Evolutionary conservation across 2,888 invertebrate species (phyloP), one percentile per base, ranked within the genome.

Genomic region (Ochropleura plecta): DNA sequence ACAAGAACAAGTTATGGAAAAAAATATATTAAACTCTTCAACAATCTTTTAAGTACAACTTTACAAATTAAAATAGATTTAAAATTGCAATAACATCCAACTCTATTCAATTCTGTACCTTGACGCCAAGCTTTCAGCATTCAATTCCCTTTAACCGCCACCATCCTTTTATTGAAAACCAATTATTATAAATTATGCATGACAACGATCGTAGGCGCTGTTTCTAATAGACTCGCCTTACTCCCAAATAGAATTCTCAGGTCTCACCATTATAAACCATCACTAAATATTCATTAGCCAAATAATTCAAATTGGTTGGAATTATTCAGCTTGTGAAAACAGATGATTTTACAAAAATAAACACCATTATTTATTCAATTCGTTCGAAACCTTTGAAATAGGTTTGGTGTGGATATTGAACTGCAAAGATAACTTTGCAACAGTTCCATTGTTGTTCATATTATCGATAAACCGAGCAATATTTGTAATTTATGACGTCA

Each of bases 331-430:
- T 75, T 82, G 67, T 72, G 83, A 75, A 83, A 81, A 79, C 83
- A 86, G 81, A 68, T 65, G 77, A 83, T 86, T 80, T 70, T 70
- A 82, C 81, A 85, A 85, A 85, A 87, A 88, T 87, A 86, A 87
- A 88, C 76, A 81, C 57, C 9, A 76, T 85, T 81, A 86, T 83
- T 83, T 82, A 86, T 87, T 88, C 75, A 83, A 75, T 67, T 69
- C 70, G 69, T 70, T 70, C 42, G 42, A 79, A 80, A 64, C 75
- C 67, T 80, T 72, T 78, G 53, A 74, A 65, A 79, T 46, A 70
- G 69, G 40, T 71, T 18, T 48, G 42, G 16, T 42, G 44, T 63
- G 68, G 59, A 71, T 76, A 73, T 66, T 76, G 60, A 73, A 82
- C 72, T 48, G 64, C 67, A 74, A 70, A 83, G 42, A 78, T 75